Conservation (phyloP, 2,797 vertebrate genomes). For the Naso thynnoides region DNA sequence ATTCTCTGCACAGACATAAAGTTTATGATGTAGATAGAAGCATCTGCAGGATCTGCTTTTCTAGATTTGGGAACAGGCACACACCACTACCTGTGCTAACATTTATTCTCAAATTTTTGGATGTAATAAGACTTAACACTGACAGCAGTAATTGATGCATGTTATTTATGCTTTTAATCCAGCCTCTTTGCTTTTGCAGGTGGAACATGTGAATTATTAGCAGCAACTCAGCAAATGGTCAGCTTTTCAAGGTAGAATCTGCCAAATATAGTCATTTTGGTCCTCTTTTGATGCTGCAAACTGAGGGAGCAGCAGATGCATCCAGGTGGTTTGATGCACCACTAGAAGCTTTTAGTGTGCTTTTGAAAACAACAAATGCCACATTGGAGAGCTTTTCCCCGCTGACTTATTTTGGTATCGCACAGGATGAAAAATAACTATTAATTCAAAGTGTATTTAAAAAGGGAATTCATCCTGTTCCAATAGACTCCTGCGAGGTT, state of each 20-base stretch:
- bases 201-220: slow-evolving; percentile 51
- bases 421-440: slow-evolving; percentile 14
- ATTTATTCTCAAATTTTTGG: slow-evolving; percentile 33
- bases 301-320: slow-evolving; percentile 15
- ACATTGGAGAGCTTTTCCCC: slow-evolving; percentile 14
- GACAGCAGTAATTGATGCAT: slow-evolving; percentile 47
- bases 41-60: slow-evolving; percentile 22
- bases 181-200: slow-evolving; percentile 35
- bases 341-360: slow-evolving; percentile 25
- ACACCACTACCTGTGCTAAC: not conserved
- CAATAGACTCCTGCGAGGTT: slow-evolving; percentile 8
- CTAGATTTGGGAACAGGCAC: slow-evolving; percentile 11
- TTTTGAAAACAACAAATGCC: slow-evolving; percentile 23
- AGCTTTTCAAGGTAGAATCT: slow-evolving; percentile 26
- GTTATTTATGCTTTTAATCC: slow-evolving; percentile 62
- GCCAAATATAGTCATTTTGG: slow-evolving; percentile 1
- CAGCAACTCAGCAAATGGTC: slow-evolving; percentile 25
- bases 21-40: slow-evolving; percentile 21
- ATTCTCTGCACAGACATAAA: slow-evolving; percentile 9
- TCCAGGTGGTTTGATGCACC: slow-evolving; percentile 34
- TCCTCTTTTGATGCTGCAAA: slow-evolving; percentile 40
- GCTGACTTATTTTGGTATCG: slow-evolving; percentile 9
- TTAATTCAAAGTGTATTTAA: slow-evolving; percentile 18
- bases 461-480: slow-evolving; percentile 16
- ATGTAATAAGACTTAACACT: slow-evolving; percentile 29